Evolutionary conservation across 2,888 invertebrate species (phyloP).

Genomic region (Eledona agricola): DNA sequence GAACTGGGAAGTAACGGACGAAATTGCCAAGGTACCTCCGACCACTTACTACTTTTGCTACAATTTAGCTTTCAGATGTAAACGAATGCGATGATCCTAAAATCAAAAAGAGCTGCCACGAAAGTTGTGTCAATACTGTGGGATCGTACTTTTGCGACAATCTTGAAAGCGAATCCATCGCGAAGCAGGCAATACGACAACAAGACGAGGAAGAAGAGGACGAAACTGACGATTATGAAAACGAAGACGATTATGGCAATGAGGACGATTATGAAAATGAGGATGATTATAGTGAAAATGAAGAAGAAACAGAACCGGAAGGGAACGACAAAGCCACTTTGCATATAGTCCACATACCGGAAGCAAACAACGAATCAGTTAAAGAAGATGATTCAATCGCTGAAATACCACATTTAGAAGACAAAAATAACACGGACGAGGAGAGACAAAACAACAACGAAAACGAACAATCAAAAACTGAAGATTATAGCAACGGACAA

Average conservation of each 20-base stretch:
- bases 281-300: conserved; percentile 15
- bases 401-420: too few species aligned
- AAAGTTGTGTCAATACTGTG: conserved; percentile 70
- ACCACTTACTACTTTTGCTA: too few species aligned
- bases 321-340: conserved; percentile 21
- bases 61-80: conserved; percentile 63
- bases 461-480: too few species aligned
- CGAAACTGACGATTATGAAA: conserved; percentile 41
- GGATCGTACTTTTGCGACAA: conserved; percentile 68
- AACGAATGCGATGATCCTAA: conserved; percentile 70
- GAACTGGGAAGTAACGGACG: conserved; percentile 55
- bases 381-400: too few species aligned
- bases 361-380: too few species aligned
- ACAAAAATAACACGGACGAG: too few species aligned
- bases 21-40: conserved; percentile 56
- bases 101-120: conserved; percentile 59
- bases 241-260: conserved; percentile 35
- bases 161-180: conserved; percentile 22
- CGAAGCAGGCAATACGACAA: conserved; percentile 44
- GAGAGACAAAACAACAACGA: too few species aligned
- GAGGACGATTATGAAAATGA: conserved; percentile 30
- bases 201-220: conserved; percentile 37
- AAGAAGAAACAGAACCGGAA: conserved; percentile 20
- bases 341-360: too few species aligned
- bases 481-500: too few species aligned